Base-by-base conservation (phyloP, 2,888 invertebrate genomes). In the Linyphia triangularis region DNA sequence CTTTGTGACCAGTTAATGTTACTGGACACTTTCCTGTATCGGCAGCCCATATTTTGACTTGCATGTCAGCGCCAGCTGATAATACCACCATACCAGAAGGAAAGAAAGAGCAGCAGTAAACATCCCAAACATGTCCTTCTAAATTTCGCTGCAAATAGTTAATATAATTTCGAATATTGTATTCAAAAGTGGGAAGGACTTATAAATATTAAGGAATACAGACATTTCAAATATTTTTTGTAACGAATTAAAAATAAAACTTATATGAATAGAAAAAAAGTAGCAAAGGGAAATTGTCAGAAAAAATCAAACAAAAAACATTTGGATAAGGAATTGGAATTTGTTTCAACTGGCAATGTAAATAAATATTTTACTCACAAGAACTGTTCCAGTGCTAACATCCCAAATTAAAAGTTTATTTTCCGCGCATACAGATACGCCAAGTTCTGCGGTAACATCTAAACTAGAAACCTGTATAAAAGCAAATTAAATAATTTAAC, bases 61-160 rank as follows among this genome's bases (percentile, higher is more conserved):
- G 94, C 91, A 95, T 95, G 93, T 96, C 96, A 43, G 95, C 95
- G 10, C 96, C 96, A 28, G 95, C 95, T 63, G 95, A 94, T 75
- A 96, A 92, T 0, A 95, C 93, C 1, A 96, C 95, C 81, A 95
- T 92, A 0, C 95, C 96, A 19, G 96, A 96, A 33, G 96, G 96
- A 91, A 96, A 96, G 92, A 95, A 95, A 82, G 93, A 93, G 91
- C 95, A 95, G 88, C 94, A 94, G 92, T 95, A 95, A 5, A 95
- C 94, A 89, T 96, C 95, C 70, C 95, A 95, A 30, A 94, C 93
- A 92, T 96, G 96, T 0, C 96, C 96, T 90, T 94, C 93, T 77
- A 96, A 28, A 91, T 84, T 77, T 70, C 90, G 85, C 90, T 90
- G 37, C 26, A 73, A 75, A 43, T 59, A 59, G 19, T 19, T 1